Conservation (phyloP, 1,140 invertebrate species). For the Battus philenor region DNA sequence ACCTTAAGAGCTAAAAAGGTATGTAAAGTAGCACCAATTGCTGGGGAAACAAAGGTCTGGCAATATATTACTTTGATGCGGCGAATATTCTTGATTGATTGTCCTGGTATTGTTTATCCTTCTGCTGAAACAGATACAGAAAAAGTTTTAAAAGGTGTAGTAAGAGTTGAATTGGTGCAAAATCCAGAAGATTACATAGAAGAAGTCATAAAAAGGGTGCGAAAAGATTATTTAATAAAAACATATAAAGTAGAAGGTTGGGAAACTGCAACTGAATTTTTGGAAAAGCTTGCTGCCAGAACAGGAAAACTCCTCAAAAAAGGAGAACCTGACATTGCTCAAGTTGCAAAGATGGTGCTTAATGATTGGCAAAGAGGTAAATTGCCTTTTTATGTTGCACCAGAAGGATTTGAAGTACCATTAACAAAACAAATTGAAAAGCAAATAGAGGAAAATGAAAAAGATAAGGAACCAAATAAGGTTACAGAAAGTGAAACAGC, state of each 20-base stretch:
- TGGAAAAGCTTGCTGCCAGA: constrained; percentile 92
- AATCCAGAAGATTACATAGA: constrained; percentile 97
- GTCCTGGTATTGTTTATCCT: constrained; percentile 98
- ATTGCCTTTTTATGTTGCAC: constrained; percentile 94
- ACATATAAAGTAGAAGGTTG: constrained; percentile 93
- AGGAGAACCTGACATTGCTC: constrained; percentile 94
- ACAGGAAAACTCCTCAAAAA: constrained; percentile 96
- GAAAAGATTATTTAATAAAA: constrained; percentile 91
- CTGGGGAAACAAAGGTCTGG: constrained; percentile 99
- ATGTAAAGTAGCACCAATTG: constrained; percentile 98
- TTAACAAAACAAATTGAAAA: constrained; percentile 47
- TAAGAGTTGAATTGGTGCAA: constrained; percentile 95
- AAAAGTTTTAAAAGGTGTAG: constrained; percentile 96
- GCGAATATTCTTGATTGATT: constrained; percentile 98
- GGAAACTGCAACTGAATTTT: constrained; percentile 90
- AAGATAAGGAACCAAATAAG: constrained; percentile 16
- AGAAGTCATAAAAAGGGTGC: constrained; percentile 90
- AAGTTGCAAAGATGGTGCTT: constrained; percentile 94
- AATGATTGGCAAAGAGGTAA: constrained; percentile 99
- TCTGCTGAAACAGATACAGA: constrained; percentile 94
- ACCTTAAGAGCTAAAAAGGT: constrained; percentile 96
- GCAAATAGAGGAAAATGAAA: constrained; percentile 13
- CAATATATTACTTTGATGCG: constrained; percentile 99
- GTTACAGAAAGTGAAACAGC: constrained; percentile 12
- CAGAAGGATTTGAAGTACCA: constrained; percentile 85